These are phyloP conservation scores for Strongylocentrotus purpuratus DNA, from an alignment of 35 echinoderm and acorn worm species.

Conservation along the genomic window DNA sequence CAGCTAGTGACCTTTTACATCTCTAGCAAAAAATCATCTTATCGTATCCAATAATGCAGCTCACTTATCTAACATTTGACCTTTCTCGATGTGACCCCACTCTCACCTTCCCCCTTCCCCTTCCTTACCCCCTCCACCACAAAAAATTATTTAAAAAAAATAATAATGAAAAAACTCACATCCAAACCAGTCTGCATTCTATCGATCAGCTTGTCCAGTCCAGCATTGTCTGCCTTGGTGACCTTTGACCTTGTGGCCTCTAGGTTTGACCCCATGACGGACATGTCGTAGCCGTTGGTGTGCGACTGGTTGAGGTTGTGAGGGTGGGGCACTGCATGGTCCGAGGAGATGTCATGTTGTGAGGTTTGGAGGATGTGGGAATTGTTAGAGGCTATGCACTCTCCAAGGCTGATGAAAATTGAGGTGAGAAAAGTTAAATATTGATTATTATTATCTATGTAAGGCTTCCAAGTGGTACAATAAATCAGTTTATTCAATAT, in stretches of 20 bases:
- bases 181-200: slow-evolving; percentile 87
- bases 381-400: slow-evolving; percentile 71
- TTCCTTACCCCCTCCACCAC: too few species aligned
- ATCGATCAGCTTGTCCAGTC: slow-evolving; percentile 71
- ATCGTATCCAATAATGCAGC: too few species aligned
- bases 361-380: slow-evolving; percentile 33
- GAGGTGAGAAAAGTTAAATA: not conserved
- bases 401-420: slow-evolving; percentile 59
- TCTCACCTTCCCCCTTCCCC: too few species aligned
- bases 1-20: too few species aligned
- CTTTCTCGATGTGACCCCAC: too few species aligned
- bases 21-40: too few species aligned
- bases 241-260: slow-evolving; percentile 32
- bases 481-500: too few species aligned
- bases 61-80: not conserved
- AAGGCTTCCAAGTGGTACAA: too few species aligned
- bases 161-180: slow-evolving; percentile 58
- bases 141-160: too few species aligned
- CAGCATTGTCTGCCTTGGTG: slow-evolving; percentile 50
- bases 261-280: not conserved
- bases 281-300: not conserved
- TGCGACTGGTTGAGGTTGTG: slow-evolving; percentile 31
- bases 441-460: too few species aligned
- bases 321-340: slow-evolving; percentile 29
- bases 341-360: slow-evolving; percentile 29